Evolutionary conservation across 2,888 invertebrate genomes (phyloP), one percentile per base, ranked within the genome.

Genomic region (Scaeva pyrastri): DNA sequence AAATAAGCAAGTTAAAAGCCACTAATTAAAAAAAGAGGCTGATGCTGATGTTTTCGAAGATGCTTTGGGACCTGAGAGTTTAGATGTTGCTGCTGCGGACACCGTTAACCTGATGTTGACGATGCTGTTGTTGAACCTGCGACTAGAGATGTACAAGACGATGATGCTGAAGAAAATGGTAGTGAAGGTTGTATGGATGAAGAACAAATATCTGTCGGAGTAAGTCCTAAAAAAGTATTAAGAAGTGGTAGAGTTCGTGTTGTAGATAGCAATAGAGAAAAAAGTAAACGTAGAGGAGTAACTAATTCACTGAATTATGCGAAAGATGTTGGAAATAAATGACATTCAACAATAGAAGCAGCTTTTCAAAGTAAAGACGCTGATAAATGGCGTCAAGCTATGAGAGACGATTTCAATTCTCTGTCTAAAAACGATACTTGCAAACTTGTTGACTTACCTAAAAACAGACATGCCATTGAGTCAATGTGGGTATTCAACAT

Each of bases 401-500:
- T 43, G 62, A 41, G 16, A 41, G 23, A 45, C 11, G 39, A 60
- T 21, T 60, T n/a, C 36, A 26, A 60, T 60, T 60, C 60, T 31
- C 43, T 73, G 19, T 19, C n/a, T 8, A 14, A 50, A 62, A 75
- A 52, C 14, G 1, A 21, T 26, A 66, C 75, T 11, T 66, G 75
- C 66, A 50, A 23, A 45, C 31, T 66, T 14, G 60, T 68, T 8
- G 68, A 68, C 26, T n/a, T 68, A 39, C 76, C 76, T 12, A 36
- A 43, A 19, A 45, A 68, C 26, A 21, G 66, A 39, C 21, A 41
- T 2, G 56, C 45, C 10, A 75, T 75, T 16, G 19, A 66, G 16
- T 41, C 55, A 21, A 75, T 36, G 26, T 75, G 56, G 75, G 66
- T 75, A 12, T 75, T 75, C 31, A 62, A 60, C n/a, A 31, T 75